Conservation (phyloP, 2,797 vertebrate species). For the Triplophysa bombifrons region DNA sequence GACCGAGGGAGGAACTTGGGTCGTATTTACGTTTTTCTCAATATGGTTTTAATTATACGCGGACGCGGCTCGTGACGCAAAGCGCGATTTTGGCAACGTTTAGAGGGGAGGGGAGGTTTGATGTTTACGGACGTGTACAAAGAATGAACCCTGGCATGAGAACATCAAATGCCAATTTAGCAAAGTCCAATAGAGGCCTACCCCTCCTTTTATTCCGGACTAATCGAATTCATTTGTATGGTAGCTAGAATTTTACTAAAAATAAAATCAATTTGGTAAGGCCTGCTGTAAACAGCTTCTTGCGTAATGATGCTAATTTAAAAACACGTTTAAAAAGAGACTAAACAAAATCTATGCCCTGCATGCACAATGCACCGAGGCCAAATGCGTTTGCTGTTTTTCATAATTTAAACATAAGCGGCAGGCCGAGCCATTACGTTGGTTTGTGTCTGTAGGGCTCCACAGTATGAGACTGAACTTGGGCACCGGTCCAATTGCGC, state of each 20-base stretch:
- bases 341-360: neutral
- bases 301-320: no score
- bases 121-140: conserved; percentile 54
- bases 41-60: conserved; percentile 82
- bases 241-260: no score
- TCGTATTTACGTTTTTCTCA: conserved; percentile 73
- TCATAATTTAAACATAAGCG: conserved; percentile 46
- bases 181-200: neutral
- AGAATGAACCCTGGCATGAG: conserved; percentile 49
- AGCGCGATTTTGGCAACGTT: conserved; percentile 19
- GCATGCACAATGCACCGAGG: neutral
- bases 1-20: conserved; percentile 53
- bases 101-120: conserved; percentile 40
- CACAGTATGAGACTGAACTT: conserved; percentile 33
- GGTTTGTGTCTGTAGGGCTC: conserved; percentile 21
- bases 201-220: no score
- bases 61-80: conserved; percentile 69
- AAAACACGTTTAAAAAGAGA: no score
- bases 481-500: conserved; percentile 42
- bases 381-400: conserved; percentile 11
- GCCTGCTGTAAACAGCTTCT: no score
- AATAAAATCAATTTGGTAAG: no score
- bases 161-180: conserved; percentile 59
- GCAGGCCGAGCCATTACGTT: conserved; percentile 25
- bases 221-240: no score